A percentile compares a stretch with the other conserved stretches of the same genome.
Conservation (phyloP, 1,140 invertebrate species). For the Globodera ellingtonae region DNA sequence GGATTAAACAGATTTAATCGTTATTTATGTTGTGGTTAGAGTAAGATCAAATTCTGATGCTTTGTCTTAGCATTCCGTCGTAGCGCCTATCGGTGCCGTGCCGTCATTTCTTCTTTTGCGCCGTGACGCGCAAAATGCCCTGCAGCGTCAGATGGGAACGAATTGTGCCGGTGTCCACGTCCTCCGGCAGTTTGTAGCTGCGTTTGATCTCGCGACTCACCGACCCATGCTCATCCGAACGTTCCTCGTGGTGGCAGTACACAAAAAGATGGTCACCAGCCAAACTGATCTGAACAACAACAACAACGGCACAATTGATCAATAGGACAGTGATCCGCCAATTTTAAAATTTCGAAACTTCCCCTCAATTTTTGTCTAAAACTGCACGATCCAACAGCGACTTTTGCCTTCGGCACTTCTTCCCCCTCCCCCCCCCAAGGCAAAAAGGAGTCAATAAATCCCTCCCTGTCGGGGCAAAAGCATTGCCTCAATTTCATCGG, state of each 20-base stretch:
- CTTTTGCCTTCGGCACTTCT: neutral
- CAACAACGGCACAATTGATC: neutral
- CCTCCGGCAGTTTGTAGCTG: conserved; percentile 52
- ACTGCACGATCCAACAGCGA: neutral
- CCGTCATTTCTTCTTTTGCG: conserved; percentile 18
- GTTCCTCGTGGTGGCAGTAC: conserved; percentile 61
- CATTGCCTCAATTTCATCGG: conserved; percentile 61
- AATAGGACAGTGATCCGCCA: neutral
- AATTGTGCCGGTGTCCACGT: conserved; percentile 13
- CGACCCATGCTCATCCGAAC: conserved; percentile 57
- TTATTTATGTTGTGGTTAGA: too few species aligned
- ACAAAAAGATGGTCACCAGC: conserved; percentile 56
- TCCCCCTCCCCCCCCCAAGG: too few species aligned
- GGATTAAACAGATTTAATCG: too few species aligned
- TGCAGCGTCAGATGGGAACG: conserved; percentile 16
- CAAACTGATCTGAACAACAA: conserved; percentile 53
- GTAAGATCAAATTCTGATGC: too few species aligned
- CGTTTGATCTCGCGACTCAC: conserved; percentile 61
- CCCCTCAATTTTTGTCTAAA: neutral
- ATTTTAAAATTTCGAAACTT: neutral
- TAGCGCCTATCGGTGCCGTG: too few species aligned
- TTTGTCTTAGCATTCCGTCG: too few species aligned
- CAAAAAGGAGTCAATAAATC: neutral
- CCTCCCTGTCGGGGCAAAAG: neutral
- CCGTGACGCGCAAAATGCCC: conserved; percentile 26